phyloP scores from a whole-genome alignment of 2,888 invertebrate species.

The Anagyrus pseudococci region DNA sequence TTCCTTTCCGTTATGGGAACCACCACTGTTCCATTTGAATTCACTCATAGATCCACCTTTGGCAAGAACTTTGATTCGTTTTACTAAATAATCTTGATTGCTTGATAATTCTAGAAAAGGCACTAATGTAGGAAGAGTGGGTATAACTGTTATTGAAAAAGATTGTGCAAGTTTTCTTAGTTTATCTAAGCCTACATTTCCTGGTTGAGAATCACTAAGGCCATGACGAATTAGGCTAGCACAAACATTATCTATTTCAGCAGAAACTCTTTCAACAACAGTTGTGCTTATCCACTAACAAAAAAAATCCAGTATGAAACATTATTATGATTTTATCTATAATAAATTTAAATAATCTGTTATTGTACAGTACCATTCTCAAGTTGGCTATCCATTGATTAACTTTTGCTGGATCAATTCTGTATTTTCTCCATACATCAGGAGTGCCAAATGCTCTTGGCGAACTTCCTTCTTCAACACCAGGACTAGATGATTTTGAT shows the following conservation, averaged over 20 bases:
- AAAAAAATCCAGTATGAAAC: slow-evolving; percentile 7
- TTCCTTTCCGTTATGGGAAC: slow-evolving; percentile 72
- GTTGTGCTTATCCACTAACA: slow-evolving; percentile 85
- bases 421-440: slow-evolving; percentile 70
- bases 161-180: slow-evolving; percentile 76
- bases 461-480: slow-evolving; percentile 61
- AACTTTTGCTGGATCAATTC: slow-evolving; percentile 72
- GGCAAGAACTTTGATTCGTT: slow-evolving; percentile 78
- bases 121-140: slow-evolving; percentile 70
- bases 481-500: slow-evolving; percentile 58
- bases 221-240: slow-evolving; percentile 75
- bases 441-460: slow-evolving; percentile 61
- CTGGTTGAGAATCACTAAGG: slow-evolving; percentile 71
- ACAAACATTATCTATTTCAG: slow-evolving; percentile 77
- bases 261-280: slow-evolving; percentile 76
- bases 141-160: slow-evolving; percentile 64
- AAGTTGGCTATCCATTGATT: slow-evolving; percentile 83
- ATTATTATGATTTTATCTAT: slow-evolving; percentile 6
- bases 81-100: slow-evolving; percentile 87
- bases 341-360: slow-evolving; percentile 2
- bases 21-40: slow-evolving; percentile 88
- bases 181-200: slow-evolving; percentile 75
- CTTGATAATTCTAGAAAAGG: slow-evolving; percentile 83
- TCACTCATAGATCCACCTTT: slow-evolving; percentile 87
- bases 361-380: slow-evolving; percentile 68